Evolutionary conservation across 2,797 vertebrate genomes (phyloP).

Genomic region (Poeciliopsis infans): DNA sequence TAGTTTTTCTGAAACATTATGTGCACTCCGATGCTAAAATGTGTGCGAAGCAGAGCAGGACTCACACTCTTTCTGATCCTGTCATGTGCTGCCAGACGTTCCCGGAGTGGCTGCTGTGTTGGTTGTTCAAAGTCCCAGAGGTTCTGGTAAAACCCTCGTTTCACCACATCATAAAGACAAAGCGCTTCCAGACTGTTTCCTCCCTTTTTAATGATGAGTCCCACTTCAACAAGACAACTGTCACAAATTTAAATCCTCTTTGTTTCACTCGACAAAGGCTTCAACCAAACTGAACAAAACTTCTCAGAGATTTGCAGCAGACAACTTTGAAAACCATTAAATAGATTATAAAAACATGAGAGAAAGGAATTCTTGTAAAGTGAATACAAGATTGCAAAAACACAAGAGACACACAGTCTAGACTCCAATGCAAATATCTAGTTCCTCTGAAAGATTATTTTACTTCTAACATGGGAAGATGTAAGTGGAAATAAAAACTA

Average conservation of each 20-base stretch:
- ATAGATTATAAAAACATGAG: too few species aligned
- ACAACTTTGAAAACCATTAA: not conserved
- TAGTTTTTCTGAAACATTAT: not conserved
- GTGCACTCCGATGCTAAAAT: not conserved
- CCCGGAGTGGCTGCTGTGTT: slow-evolving; percentile 46
- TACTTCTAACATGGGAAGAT: too few species aligned
- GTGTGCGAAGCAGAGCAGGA: slow-evolving; percentile 27
- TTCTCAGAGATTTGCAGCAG: not conserved
- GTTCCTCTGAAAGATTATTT: too few species aligned
- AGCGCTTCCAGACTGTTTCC: slow-evolving; percentile 62
- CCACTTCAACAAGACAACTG: slow-evolving; percentile 25
- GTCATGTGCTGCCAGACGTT: slow-evolving; percentile 71
- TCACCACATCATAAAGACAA: slow-evolving; percentile 54
- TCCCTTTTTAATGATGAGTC: slow-evolving; percentile 46
- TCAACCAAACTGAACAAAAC: not conserved
- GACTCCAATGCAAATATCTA: too few species aligned
- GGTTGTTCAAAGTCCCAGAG: slow-evolving; percentile 45
- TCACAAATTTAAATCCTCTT: not conserved
- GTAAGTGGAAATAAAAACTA: too few species aligned
- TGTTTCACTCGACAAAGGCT: not conserved
- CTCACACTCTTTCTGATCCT: slow-evolving; percentile 26
- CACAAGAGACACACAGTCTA: too few species aligned
- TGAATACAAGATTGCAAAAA: not conserved
- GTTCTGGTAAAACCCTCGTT: slow-evolving; percentile 46
- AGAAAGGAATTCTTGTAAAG: too few species aligned